These are phyloP conservation scores for Styela clava DNA, from an alignment of 23 tunicate species.

Conservation along the genomic window DNA sequence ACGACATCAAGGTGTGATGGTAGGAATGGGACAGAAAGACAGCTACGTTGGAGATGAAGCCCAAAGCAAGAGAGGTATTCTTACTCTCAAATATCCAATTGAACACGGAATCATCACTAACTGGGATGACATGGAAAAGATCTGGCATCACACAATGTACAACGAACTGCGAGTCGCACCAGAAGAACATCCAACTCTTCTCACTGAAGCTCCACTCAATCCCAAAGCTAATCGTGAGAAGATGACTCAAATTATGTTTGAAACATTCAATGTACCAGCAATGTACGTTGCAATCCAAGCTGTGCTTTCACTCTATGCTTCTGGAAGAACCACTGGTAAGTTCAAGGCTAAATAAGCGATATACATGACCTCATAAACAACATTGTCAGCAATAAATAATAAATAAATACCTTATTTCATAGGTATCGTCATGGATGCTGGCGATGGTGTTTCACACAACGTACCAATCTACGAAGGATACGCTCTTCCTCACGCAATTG, in stretches of 20 bases:
- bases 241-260: constrained; percentile 46
- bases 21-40: constrained; percentile 27
- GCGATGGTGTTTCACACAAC: constrained; percentile 96
- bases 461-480: constrained; percentile 95
- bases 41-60: constrained; percentile 88
- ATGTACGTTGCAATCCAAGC: constrained; percentile 29
- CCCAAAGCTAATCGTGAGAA: constrained; percentile 50
- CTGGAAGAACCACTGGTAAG: constrained; percentile 11
- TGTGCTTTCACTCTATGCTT: constrained; percentile 7
- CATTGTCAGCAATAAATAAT: too few relatives aligned
- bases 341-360: neutral
- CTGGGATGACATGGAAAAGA: neutral
- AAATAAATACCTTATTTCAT: too few relatives aligned
- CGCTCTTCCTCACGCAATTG: constrained; percentile 91
- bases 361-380: neutral
- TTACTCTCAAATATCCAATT: constrained; percentile 81
- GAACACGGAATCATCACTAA: constrained; percentile 24
- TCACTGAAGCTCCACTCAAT: constrained; percentile 87
- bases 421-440: constrained; percentile 78
- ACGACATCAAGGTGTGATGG: constrained; percentile 15
- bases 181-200: constrained; percentile 12
- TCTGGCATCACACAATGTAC: neutral
- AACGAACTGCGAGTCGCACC: constrained; percentile 31
- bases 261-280: neutral
- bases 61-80: constrained; percentile 13